Conservation (phyloP, 2,113 vertebrate species). For the Tupaia tana region DNA sequence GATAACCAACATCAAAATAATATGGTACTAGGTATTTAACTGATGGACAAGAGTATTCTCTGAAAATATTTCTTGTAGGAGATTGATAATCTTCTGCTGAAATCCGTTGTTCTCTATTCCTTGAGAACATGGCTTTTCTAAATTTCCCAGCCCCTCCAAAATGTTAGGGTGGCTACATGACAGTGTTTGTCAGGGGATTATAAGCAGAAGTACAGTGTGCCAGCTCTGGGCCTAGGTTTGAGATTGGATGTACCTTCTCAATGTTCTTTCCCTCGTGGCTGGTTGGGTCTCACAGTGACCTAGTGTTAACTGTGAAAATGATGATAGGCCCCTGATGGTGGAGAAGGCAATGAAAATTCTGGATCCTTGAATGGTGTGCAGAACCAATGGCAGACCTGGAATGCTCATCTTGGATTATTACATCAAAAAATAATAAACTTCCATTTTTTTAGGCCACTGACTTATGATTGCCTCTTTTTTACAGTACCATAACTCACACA, state of each 20-base stretch:
- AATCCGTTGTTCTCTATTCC: not conserved
- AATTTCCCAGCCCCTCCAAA: not conserved
- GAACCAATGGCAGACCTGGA: not conserved
- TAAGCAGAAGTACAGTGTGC: not conserved
- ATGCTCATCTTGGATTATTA: not conserved
- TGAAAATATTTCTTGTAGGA: conserved; percentile 39
- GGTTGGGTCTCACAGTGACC: not conserved
- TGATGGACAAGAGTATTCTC: not conserved
- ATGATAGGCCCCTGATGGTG: not conserved
- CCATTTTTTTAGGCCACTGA: not conserved
- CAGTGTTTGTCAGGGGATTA: not conserved
- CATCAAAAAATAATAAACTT: not conserved
- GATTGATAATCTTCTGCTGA: not conserved
- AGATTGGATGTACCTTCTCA: not conserved
- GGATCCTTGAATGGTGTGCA: not conserved
- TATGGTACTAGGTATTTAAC: not conserved
- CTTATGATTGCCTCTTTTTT: not conserved
- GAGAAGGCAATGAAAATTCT: not conserved
- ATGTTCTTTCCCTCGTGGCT: not conserved
- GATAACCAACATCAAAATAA: not conserved
- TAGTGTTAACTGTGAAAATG: not conserved
- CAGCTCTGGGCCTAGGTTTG: not conserved
- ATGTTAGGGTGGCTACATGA: not conserved
- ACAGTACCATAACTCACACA: not conserved
- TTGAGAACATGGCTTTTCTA: not conserved